Percentiles rank a stretch among this genome's conserved stretches.
Conservation (phyloP, 2,113 vertebrate genomes). For the Mastomys coucha region DNA sequence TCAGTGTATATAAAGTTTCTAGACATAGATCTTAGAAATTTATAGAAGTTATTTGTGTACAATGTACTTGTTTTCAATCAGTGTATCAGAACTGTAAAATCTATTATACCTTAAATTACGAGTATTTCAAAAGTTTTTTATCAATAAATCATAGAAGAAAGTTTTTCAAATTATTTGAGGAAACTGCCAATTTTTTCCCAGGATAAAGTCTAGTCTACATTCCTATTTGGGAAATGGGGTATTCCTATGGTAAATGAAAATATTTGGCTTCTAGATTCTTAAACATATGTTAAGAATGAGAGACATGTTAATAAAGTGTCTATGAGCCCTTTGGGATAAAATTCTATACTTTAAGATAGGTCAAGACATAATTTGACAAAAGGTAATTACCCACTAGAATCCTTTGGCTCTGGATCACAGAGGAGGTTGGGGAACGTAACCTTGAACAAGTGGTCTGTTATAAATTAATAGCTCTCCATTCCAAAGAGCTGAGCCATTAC, state of each 20-base stretch:
- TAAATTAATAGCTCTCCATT: slow-evolving; percentile 80
- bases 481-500: slow-evolving; percentile 77
- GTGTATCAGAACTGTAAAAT: background rate
- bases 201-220: slow-evolving; percentile 46
- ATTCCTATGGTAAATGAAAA: slow-evolving; percentile 62
- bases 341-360: slow-evolving; percentile 61
- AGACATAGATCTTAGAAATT: background rate
- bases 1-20: background rate
- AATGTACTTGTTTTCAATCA: background rate
- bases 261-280: slow-evolving; percentile 57
- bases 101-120: slow-evolving; percentile 52
- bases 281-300: slow-evolving; percentile 74
- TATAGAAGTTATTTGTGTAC: background rate
- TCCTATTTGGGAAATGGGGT: slow-evolving; percentile 74
- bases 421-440: slow-evolving; percentile 60
- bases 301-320: slow-evolving; percentile 67
- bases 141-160: slow-evolving; percentile 38
- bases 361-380: slow-evolving; percentile 65
- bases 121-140: slow-evolving; percentile 52
- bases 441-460: slow-evolving; percentile 77
- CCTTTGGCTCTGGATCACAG: slow-evolving; percentile 72
- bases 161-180: slow-evolving; percentile 44
- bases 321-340: slow-evolving; percentile 56
- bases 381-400: slow-evolving; percentile 68
- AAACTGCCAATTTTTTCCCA: slow-evolving; percentile 59